phyloP scores from a whole-genome alignment of 2,797 vertebrate genomes.

The Lepidocolaptes lacrymiger region DNA sequence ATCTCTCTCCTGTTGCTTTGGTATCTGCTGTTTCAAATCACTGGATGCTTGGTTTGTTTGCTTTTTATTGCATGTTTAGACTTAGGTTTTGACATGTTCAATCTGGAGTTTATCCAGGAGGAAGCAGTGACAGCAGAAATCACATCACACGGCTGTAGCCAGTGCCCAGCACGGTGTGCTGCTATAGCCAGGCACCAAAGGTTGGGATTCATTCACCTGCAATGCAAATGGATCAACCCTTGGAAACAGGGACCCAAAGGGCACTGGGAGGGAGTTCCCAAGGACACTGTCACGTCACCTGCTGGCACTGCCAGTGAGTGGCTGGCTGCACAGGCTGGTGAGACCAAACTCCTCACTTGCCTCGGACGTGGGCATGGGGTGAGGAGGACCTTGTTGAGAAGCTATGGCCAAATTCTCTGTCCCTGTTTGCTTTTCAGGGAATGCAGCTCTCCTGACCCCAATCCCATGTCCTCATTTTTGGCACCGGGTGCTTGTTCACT shows the following conservation, averaged over 20 bases:
- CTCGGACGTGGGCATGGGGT: not conserved
- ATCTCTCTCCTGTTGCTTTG: not conserved
- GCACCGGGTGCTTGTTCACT: not conserved
- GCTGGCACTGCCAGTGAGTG: not conserved
- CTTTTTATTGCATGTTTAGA: not conserved
- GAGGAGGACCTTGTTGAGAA: not conserved
- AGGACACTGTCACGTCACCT: not conserved
- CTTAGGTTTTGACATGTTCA: not conserved
- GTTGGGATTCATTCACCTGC: not conserved
- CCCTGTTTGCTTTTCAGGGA: not conserved
- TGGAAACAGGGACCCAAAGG: not conserved
- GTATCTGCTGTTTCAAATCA: not conserved
- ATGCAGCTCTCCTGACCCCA: not conserved
- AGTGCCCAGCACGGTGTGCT: not conserved
- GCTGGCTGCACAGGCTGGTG: not conserved
- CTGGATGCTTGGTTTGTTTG: not conserved
- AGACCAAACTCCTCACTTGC: not conserved
- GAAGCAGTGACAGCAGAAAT: not conserved
- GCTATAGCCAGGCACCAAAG: not conserved
- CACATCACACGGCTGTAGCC: not conserved
- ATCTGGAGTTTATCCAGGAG: not conserved
- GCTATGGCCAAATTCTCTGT: accelerated
- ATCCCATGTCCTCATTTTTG: not conserved
- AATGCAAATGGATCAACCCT: not conserved
- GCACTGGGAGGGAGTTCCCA: not conserved